phyloP scores from a whole-genome alignment of 1,140 invertebrate species.

The Pogonus chalceus region DNA sequence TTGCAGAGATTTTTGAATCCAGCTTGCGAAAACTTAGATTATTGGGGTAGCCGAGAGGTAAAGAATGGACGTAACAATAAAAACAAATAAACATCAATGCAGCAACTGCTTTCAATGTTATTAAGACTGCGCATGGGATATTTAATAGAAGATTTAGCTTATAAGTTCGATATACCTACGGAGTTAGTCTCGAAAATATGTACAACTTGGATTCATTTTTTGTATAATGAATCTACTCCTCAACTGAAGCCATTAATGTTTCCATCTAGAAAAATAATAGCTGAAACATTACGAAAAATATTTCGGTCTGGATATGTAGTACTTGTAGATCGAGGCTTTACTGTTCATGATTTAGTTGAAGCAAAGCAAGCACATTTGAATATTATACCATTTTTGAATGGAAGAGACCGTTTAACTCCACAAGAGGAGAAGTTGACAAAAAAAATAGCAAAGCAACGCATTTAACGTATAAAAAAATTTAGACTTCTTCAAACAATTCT shows the following conservation, averaged over 20 bases:
- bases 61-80: not conserved
- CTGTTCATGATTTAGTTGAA: slow-evolving; percentile 20
- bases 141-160: slow-evolving; percentile 13
- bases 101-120: slow-evolving; percentile 16
- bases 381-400: slow-evolving; percentile 20
- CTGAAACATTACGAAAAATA: slow-evolving; percentile 12
- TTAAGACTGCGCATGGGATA: slow-evolving; percentile 10
- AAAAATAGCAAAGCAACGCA: slow-evolving; percentile 15
- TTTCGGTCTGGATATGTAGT: slow-evolving; percentile 17
- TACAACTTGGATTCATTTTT: slow-evolving; percentile 14
- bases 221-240: slow-evolving; percentile 15
- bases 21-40: slow-evolving; percentile 1
- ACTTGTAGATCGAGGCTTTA: slow-evolving; percentile 17
- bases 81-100: slow-evolving; percentile 10
- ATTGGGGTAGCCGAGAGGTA: slow-evolving; percentile 3
- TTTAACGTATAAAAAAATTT: slow-evolving; percentile 19
- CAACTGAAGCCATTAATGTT: slow-evolving; percentile 15
- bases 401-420: slow-evolving; percentile 12
- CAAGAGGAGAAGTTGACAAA: slow-evolving; percentile 20
- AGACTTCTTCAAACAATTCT: slow-evolving; percentile 17
- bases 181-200: slow-evolving; percentile 11
- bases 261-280: slow-evolving; percentile 13
- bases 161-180: slow-evolving; percentile 12
- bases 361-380: slow-evolving; percentile 17
- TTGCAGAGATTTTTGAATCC: not conserved